Base-by-base conservation (phyloP, 2,797 vertebrate genomes). In the Gymnodraco acuticeps region DNA sequence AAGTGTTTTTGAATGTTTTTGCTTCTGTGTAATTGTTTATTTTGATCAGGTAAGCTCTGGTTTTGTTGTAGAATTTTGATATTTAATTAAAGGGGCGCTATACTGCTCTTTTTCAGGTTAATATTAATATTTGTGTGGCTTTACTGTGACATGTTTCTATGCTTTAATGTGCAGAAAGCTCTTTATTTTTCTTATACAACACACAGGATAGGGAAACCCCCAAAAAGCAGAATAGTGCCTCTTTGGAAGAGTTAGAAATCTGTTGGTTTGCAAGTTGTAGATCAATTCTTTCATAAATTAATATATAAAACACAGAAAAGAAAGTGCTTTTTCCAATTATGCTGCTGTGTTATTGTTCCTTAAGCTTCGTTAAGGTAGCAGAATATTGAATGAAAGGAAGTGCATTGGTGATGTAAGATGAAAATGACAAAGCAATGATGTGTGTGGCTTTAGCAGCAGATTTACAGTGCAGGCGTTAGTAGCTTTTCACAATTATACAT, bases 391-490 rank as follows among this genome's bases (percentile, higher is more conserved):
- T 51, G 20, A 7, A 41, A 53, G 2, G 81, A 77, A 81, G 82
- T 78, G 75, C 72, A 73, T 51, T n/a, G 45, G 53, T 60, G 58
- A 66, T 53, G 64, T 23, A 74, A 61, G 19, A 65, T 53, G 19
- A 64, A 63, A 55, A 68, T 20, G 53, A 20, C 43, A 67, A 77
- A 80, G 73, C 50, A 71, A 64, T 70, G 10, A 51, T 47, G 62
- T 8, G 15, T 67, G 64, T 51, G 55, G 48, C 33, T 66, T 53
- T 38, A 78, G 80, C 78, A 90, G 79, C 70, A 7, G 14, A 60
- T 77, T 78, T 82, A 74, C 79, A 77, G 81, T 72, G 75, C 69
- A 71, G 66, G 77, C 73, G 80, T 84, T 85, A 65, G 70, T 87
- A 43, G 9, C 15, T 65, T 67, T 72, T 59, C 52, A 71, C 43